Evolutionary conservation across 30 jellyfish, hydroid and myxozoan genomes (phyloP).

Genomic region (Haliclystus octoradiatus): DNA sequence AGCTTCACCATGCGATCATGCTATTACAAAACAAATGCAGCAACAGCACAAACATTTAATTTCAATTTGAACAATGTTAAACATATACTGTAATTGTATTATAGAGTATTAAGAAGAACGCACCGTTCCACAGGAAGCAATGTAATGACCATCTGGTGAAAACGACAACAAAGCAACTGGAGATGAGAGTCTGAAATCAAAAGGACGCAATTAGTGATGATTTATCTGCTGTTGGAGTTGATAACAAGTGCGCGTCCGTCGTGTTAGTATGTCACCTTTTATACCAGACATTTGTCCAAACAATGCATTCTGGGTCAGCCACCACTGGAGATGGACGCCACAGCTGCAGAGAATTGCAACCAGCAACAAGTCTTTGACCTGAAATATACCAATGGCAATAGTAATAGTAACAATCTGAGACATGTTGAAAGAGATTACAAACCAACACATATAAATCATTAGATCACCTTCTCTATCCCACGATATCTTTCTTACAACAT

Average conservation of each 20-base stretch:
- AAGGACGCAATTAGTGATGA: background rate
- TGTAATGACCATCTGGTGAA: conserved; percentile 86
- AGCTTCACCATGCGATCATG: conserved; percentile 92
- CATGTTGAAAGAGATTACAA: too few relatives aligned
- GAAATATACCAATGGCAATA: too few relatives aligned
- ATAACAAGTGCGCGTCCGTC: too few relatives aligned
- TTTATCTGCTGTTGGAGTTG: background rate
- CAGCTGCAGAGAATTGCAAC: background rate
- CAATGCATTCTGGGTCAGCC: background rate
- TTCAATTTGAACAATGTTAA: too few relatives aligned
- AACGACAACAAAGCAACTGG: conserved; percentile 52
- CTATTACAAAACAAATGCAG: conserved; percentile 7
- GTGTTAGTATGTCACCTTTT: too few relatives aligned
- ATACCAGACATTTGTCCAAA: background rate
- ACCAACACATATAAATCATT: too few relatives aligned
- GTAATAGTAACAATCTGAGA: too few relatives aligned
- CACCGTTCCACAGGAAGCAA: conserved; percentile 87
- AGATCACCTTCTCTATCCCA: conserved; percentile 90
- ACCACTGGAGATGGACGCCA: background rate
- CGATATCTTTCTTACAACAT: conserved; percentile 52
- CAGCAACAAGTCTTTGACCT: background rate
- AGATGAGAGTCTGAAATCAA: conserved; percentile 47
- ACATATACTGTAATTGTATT: background rate
- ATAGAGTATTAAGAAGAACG: conserved; percentile 1
- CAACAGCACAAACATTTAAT: background rate